Percentiles rank a stretch among this genome's conserved stretches.
Conservation (phyloP, 2,797 vertebrate species). For the Forpus xanthops region DNA sequence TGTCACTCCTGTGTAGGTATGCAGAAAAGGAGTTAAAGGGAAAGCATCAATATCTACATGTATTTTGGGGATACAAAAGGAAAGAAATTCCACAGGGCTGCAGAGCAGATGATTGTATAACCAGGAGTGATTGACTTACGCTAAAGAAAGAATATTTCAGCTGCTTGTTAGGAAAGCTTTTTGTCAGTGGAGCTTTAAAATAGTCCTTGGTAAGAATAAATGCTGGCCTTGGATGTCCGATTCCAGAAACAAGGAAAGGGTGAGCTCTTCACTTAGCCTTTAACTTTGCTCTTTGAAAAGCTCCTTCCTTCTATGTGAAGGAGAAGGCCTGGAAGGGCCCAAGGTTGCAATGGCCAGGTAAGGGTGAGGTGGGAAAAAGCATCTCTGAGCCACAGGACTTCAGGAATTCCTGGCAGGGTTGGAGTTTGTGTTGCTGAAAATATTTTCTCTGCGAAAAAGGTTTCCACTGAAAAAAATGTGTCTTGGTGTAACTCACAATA, state of each 20-base stretch:
- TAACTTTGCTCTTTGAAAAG: not conserved
- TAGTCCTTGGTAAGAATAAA: not conserved
- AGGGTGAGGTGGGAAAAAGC: not conserved
- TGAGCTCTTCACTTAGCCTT: not conserved
- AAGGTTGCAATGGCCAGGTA: not conserved
- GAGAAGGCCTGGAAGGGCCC: not conserved
- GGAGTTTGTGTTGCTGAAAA: not conserved
- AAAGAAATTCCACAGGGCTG: not conserved
- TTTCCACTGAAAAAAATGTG: not conserved
- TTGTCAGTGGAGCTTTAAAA: slow-evolving; percentile 3
- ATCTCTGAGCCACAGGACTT: not conserved
- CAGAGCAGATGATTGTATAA: slow-evolving; percentile 21
- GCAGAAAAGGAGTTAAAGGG: not conserved
- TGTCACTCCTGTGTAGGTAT: not conserved
- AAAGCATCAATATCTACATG: not conserved
- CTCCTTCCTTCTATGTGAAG: not conserved
- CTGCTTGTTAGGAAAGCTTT: slow-evolving; percentile 1
- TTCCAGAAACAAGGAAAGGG: not conserved
- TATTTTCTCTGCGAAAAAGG: not conserved
- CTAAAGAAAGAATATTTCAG: slow-evolving; percentile 1
- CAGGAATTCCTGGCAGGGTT: not conserved
- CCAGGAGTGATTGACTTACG: not conserved
- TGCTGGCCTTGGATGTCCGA: not conserved
- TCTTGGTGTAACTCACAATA: not conserved
- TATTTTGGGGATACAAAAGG: not conserved